Evolutionary conservation across 1,140 invertebrate genomes (phyloP).

Genomic region (Cotesia vestalis): DNA sequence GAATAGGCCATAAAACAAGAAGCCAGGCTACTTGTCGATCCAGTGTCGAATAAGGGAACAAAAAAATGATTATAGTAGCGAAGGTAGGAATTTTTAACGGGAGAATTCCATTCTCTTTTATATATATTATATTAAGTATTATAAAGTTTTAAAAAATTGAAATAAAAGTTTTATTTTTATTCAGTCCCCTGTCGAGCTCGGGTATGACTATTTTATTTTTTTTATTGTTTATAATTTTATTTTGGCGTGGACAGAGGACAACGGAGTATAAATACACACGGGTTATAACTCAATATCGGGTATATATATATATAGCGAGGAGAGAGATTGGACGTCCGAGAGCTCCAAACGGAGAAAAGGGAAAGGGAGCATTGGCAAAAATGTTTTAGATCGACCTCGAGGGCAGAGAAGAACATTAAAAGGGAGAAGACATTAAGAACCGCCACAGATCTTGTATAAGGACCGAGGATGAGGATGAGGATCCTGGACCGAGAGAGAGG

Average conservation of each 20-base stretch:
- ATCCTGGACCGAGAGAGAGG: slow-evolving; percentile 31
- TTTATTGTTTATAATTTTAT: slow-evolving; percentile 24
- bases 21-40: too few species aligned
- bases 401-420: slow-evolving; percentile 63
- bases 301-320: slow-evolving; percentile 17
- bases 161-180: neutral
- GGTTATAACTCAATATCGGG: slow-evolving; percentile 64
- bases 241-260: slow-evolving; percentile 35
- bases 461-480: slow-evolving; percentile 43
- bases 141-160: too few species aligned
- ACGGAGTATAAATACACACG: slow-evolving; percentile 56
- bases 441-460: slow-evolving; percentile 63
- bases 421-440: slow-evolving; percentile 66
- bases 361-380: slow-evolving; percentile 49
- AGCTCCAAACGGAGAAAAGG: neutral
- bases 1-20: too few species aligned
- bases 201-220: neutral
- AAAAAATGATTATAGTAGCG: too few species aligned
- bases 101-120: too few species aligned
- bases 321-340: neutral
- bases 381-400: slow-evolving; percentile 63
- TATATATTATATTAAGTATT: too few species aligned
- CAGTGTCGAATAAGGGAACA: too few species aligned
- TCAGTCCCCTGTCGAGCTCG: slow-evolving; percentile 31
- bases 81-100: too few species aligned